phyloP scores from a whole-genome alignment of 2,888 invertebrate genomes.

The Protophormia terraenovae region DNA sequence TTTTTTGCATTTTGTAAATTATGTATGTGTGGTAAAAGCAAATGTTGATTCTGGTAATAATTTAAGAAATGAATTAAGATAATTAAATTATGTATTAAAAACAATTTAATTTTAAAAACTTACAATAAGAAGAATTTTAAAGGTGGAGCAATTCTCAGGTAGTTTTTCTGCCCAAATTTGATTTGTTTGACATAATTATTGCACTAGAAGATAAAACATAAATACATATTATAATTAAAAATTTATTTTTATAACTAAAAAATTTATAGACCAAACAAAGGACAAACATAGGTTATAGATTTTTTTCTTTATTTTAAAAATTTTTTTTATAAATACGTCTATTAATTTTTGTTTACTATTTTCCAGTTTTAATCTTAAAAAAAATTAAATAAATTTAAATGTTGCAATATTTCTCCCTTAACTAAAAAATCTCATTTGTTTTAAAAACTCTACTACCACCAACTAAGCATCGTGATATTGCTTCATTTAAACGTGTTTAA shows the following conservation, averaged over 20 bases:
- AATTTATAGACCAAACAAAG: too few species aligned
- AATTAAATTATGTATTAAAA: not conserved
- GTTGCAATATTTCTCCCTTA: not conserved
- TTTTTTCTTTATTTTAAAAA: too few species aligned
- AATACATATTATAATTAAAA: too few species aligned
- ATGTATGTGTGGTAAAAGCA: not conserved
- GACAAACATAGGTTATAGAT: too few species aligned
- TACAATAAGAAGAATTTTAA: not conserved
- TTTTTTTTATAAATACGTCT: too few species aligned
- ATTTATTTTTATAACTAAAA: too few species aligned
- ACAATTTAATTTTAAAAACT: not conserved
- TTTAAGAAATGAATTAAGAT: not conserved
- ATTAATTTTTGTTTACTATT: not conserved
- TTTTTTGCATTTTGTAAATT: not conserved
- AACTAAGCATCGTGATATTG: conserved; percentile 62
- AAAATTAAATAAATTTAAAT: conserved; percentile 44
- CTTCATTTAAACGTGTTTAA: conserved; percentile 59
- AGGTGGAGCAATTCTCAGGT: too few species aligned
- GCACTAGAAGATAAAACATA: too few species aligned
- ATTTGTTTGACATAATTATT: too few species aligned
- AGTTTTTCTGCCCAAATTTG: too few species aligned
- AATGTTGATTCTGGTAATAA: not conserved
- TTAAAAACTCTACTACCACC: conserved; percentile 18
- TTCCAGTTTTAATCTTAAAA: too few species aligned
- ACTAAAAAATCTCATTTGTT: not conserved